Evolutionary conservation across 2,113 vertebrate species (phyloP), one percentile per base, ranked within the genome.

Genomic region (Marmota flaviventris): DNA sequence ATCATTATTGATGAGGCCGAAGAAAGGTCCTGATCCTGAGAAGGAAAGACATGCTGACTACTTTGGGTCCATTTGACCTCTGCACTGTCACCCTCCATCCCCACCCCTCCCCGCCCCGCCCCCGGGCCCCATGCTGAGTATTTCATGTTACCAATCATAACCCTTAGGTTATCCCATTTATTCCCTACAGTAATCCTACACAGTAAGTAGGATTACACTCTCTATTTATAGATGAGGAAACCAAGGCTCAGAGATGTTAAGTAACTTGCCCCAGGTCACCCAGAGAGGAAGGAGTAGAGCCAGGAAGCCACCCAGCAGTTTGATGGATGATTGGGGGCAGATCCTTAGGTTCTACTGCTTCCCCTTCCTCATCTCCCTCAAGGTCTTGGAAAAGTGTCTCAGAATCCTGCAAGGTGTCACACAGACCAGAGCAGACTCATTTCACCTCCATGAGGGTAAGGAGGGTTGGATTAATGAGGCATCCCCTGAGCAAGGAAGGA

Each of bases 401-500:
- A 4, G 24, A 91, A 79, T 56, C 56, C 56, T n/a, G 58, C 51
- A 84, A 85, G n/a, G 56, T 1, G 39, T 70, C 29, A 45, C 67
- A 65, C 13, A 18, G 84, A 77, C 67, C 34, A 42, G 27, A 77
- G 67, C 65, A 93, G 78, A 37, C 24, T 37, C 8, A 63, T 22
- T 76, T 89, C 53, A 79, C 53, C 70, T 67, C 61, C 6, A 1
- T 14, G 24, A 27, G 73, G 56, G 24, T 85, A 45, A 56, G 3
- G 61, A 92, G 37, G 88, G 63, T 8, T 75, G 82, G 58, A 51
- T 67, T 72, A 70, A 34, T 34, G n/a, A 65, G 69, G 61, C 18
- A 56, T 61, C 85, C 85, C 34, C 87, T 79, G 75, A 87, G 51
- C 58, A 81, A 91, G 72, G n/a, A 79, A 85, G 89, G 72, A 63